A percentile compares a stretch with the other conserved stretches of the same genome.
Conservation (phyloP, 2,888 invertebrate genomes). For the Gerosis bhagava region DNA sequence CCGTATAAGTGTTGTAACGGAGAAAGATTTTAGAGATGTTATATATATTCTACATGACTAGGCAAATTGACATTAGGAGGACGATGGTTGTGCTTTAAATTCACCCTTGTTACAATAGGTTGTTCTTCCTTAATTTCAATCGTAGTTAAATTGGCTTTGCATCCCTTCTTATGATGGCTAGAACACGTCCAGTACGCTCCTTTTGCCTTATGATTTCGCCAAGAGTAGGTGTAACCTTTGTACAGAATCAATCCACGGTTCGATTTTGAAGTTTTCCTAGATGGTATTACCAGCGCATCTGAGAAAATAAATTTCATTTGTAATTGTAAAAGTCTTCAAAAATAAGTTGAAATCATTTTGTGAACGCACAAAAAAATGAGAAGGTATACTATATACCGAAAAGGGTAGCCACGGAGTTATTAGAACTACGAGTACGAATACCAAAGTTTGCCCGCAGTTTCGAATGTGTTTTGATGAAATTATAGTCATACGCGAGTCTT, state of each 20-base stretch:
- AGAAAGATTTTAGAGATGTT: neutral
- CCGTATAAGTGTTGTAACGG: no score
- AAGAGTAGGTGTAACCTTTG: conserved; percentile 56
- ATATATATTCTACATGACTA: conserved; percentile 35
- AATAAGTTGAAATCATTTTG: no score
- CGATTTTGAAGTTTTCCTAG: conserved; percentile 41
- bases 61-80: conserved; percentile 44
- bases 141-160: conserved; percentile 55
- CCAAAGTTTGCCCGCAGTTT: no score
- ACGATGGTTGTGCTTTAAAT: conserved; percentile 50
- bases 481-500: no score
- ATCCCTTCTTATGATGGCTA: conserved; percentile 63
- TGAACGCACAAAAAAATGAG: no score
- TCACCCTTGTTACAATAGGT: conserved; percentile 40
- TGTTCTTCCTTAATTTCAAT: conserved; percentile 44
- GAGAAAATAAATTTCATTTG: no score
- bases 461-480: no score
- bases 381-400: no score
- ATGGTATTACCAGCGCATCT: conserved; percentile 51
- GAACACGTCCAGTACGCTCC: conserved; percentile 67
- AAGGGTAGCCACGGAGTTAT: no score
- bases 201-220: conserved; percentile 49
- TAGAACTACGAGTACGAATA: no score
- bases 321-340: no score
- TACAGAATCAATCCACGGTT: conserved; percentile 52